phyloP scores from a whole-genome alignment of 2,797 vertebrate genomes.

The Gadopsis bispinosus region DNA sequence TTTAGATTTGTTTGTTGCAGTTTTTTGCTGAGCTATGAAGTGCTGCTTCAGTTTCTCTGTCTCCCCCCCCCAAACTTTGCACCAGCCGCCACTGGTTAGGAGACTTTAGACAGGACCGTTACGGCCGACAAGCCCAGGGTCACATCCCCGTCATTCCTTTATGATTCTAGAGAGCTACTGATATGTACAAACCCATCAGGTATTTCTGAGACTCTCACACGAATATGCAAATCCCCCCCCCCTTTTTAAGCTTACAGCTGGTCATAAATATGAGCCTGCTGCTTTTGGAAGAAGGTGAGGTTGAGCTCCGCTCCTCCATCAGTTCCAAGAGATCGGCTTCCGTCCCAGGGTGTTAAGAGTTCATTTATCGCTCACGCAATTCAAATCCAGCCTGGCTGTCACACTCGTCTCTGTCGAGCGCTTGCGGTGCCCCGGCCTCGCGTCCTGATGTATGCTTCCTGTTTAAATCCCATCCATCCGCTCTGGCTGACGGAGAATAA shows the following conservation, averaged over 20 bases:
- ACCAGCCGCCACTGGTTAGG: too few species aligned
- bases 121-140: too few species aligned
- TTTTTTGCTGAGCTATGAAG: too few species aligned
- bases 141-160: too few species aligned
- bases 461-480: slow-evolving; percentile 78
- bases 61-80: too few species aligned
- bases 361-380: slow-evolving; percentile 66
- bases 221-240: slow-evolving; percentile 54
- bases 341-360: slow-evolving; percentile 63
- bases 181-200: slow-evolving; percentile 28
- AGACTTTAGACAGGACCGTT: too few species aligned
- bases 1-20: too few species aligned
- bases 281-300: slow-evolving; percentile 30
- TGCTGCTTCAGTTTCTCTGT: too few species aligned
- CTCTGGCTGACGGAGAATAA: slow-evolving; percentile 70
- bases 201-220: slow-evolving; percentile 64
- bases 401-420: slow-evolving; percentile 71
- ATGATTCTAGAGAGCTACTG: too few species aligned
- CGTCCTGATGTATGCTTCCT: slow-evolving; percentile 68
- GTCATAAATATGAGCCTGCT: slow-evolving; percentile 67
- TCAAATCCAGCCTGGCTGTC: slow-evolving; percentile 63
- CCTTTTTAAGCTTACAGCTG: slow-evolving; percentile 45
- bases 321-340: slow-evolving; percentile 42
- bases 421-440: slow-evolving; percentile 27
- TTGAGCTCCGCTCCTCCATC: slow-evolving; percentile 20